phyloP scores from a whole-genome alignment of 2,113 vertebrate genomes.

The Vanacampus margaritifer region DNA sequence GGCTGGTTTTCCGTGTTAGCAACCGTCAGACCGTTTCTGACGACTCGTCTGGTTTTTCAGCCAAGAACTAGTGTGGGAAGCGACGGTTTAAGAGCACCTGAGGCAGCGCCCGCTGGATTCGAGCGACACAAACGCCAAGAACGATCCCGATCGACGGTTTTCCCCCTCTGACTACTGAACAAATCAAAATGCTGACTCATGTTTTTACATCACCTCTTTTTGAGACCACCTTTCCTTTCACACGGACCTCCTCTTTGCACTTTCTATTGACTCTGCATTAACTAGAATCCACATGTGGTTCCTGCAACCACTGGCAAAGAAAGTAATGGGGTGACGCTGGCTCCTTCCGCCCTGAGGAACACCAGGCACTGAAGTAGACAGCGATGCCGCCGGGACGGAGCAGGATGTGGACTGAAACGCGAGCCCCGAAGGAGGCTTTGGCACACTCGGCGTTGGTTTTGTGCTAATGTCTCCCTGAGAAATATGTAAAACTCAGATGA shows the following conservation, averaged over 20 bases:
- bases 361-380: conserved; percentile 49
- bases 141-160: conserved; percentile 28
- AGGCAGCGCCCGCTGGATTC: conserved; percentile 5
- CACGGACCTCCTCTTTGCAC: conserved; percentile 6
- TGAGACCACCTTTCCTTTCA: conserved; percentile 2
- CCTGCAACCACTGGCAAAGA: conserved; percentile 21
- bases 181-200: conserved; percentile 18
- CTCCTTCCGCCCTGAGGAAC: conserved; percentile 40
- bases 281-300: conserved; percentile 28
- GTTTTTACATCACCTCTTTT: conserved; percentile 20
- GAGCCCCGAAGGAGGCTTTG: conserved; percentile 34
- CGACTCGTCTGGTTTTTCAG: conserved; percentile 47
- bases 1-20: conserved; percentile 12
- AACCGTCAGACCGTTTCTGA: conserved; percentile 36
- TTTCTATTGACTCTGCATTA: conserved; percentile 18
- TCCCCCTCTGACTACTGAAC: conserved; percentile 25
- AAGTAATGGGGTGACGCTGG: conserved; percentile 14
- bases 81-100: conserved; percentile 33
- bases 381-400: conserved; percentile 36
- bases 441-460: conserved; percentile 35
- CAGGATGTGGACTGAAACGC: conserved; percentile 44
- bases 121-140: conserved; percentile 29
- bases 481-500: conserved; percentile 57
- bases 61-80: conserved; percentile 35
- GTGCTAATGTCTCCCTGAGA: conserved; percentile 42